phyloP scores from a whole-genome alignment of 2,797 vertebrate species.

The Limnodromus scolopaceus region DNA sequence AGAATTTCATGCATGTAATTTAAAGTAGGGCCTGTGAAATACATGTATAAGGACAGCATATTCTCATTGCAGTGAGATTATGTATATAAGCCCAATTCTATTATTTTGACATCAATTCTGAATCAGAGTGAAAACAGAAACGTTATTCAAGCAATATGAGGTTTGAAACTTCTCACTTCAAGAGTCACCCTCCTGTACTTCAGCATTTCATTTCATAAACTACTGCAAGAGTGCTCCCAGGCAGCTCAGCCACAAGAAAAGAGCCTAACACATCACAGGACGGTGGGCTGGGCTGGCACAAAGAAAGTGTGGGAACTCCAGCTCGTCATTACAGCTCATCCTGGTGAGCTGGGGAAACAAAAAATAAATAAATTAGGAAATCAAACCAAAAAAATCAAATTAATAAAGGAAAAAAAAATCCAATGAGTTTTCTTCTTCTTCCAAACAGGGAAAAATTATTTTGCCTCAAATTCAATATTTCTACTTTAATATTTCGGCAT shows the following conservation, averaged over 20 bases:
- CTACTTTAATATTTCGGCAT: neutral
- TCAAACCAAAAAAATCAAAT: neutral
- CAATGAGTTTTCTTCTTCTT: neutral
- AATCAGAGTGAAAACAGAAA: neutral
- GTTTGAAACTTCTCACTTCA: neutral
- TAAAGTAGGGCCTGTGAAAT: neutral
- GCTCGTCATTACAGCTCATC: neutral
- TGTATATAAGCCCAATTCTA: neutral
- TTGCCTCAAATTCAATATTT: neutral
- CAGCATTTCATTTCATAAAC: neutral
- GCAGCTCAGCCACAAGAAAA: neutral
- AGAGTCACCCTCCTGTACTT: neutral
- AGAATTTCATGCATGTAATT: neutral
- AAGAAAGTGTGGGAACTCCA: neutral
- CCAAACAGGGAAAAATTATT: neutral
- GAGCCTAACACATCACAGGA: neutral
- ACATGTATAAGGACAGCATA: accelerated
- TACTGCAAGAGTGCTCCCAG: neutral
- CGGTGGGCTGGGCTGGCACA: neutral
- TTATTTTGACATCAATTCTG: neutral
- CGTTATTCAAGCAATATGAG: neutral
- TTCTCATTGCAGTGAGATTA: neutral
- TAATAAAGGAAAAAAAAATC: neutral
- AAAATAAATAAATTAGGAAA: neutral
- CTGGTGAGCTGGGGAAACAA: neutral